A percentile compares a stretch with the other conserved stretches of the same genome.
Evolutionary conservation across 1,140 invertebrate genomes (phyloP).

Genomic region (Catajapyx aquilonaris): DNA sequence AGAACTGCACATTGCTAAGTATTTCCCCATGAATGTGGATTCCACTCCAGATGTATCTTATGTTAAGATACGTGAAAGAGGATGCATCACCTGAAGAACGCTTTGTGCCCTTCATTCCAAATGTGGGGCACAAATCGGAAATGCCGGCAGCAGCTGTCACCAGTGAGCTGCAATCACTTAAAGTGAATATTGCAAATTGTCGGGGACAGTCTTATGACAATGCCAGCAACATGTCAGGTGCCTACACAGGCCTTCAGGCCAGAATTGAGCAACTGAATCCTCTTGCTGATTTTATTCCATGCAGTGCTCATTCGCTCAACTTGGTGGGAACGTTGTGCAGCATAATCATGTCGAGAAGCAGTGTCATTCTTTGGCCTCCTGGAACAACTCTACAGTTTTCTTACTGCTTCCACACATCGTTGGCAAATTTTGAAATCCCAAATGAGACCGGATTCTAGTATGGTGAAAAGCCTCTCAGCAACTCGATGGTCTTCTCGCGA

Average conservation of each 20-base stretch:
- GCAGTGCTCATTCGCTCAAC: constrained; percentile 5
- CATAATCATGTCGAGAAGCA: neutral
- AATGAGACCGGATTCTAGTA: neutral
- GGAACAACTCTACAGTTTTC: neutral
- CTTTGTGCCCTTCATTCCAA: constrained; percentile 2
- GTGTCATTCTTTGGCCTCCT: neutral
- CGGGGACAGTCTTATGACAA: constrained; percentile 19
- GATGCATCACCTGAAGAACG: constrained; percentile 6
- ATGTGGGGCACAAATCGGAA: constrained; percentile 4
- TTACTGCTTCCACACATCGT: neutral
- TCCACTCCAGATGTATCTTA: constrained; percentile 10
- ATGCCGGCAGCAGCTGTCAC: constrained; percentile 5
- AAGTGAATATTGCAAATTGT: constrained; percentile 17
- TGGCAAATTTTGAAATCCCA: neutral
- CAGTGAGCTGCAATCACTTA: constrained; percentile 8
- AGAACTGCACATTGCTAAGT: constrained; percentile 2
- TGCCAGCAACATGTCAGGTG: constrained; percentile 17
- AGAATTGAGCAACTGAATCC: constrained; percentile 10
- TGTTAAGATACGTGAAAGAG: constrained; percentile 7
- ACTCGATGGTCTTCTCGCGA: neutral
- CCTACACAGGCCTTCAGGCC: constrained; percentile 14
- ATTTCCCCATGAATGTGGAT: constrained; percentile 11
- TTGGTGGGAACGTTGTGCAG: constrained; percentile 4
- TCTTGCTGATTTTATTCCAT: constrained; percentile 5
- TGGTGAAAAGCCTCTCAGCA: neutral